These are phyloP conservation scores for Pheucticus melanocephalus DNA, from an alignment of 2,113 vertebrate species.

Conservation along the genomic window DNA sequence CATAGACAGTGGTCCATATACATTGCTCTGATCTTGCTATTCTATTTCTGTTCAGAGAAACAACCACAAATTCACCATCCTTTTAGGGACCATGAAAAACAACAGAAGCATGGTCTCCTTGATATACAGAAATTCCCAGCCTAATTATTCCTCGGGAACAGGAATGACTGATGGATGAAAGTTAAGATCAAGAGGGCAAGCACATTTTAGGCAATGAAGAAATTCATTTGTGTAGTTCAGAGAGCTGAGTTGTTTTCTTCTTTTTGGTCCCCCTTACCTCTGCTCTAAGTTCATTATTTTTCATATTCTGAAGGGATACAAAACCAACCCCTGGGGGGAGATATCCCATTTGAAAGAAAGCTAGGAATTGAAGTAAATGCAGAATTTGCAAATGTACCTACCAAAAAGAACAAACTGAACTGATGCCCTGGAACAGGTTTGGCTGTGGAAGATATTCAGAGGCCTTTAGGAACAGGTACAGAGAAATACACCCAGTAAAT, in stretches of 20 bases:
- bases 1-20: not conserved
- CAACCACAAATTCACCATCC: not conserved
- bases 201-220: constrained; percentile 13
- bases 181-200: constrained; percentile 31
- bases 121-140: not conserved
- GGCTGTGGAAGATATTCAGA: not conserved
- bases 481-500: not conserved
- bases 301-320: not conserved
- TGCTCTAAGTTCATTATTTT: not conserved
- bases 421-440: not conserved
- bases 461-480: not conserved
- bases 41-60: not conserved
- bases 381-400: not conserved
- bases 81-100: not conserved
- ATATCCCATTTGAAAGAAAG: not conserved
- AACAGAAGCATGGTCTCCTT: not conserved
- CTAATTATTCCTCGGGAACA: not conserved
- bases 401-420: not conserved
- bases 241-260: not conserved
- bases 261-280: not conserved
- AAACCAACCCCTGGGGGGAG: not conserved
- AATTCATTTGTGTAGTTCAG: not conserved
- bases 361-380: not conserved
- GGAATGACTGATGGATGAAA: not conserved
- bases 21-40: not conserved